phyloP scores from a whole-genome alignment of 1,140 invertebrate species.

The Hyles euphorbiae region DNA sequence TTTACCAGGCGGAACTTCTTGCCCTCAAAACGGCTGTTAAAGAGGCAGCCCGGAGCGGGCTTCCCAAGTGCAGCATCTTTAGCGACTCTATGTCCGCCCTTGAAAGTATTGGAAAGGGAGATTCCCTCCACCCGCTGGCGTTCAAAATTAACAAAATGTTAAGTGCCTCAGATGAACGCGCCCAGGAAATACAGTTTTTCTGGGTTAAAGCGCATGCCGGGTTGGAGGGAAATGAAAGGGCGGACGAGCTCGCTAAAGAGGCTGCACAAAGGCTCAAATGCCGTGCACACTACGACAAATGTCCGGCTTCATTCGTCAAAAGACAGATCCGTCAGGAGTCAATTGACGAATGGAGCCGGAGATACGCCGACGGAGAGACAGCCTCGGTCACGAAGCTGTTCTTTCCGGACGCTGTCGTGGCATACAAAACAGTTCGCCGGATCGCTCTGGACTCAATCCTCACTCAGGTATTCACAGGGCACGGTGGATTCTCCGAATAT shows the following conservation, averaged over 20 bases:
- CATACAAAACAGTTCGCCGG: constrained; percentile 2
- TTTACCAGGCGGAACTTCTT: constrained; percentile 29
- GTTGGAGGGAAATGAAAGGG: neutral
- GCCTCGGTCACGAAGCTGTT: neutral
- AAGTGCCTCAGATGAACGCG: neutral
- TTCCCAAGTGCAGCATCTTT: constrained; percentile 4
- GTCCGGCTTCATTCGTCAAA: neutral
- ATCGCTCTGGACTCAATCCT: neutral
- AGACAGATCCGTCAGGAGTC: neutral
- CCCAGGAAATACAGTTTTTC: neutral
- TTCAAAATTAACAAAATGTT: no score
- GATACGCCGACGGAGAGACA: neutral
- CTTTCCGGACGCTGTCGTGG: neutral
- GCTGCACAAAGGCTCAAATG: neutral
- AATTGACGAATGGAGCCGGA: neutral
- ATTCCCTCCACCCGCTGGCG: no score
- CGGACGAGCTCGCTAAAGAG: neutral
- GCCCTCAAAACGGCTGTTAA: neutral
- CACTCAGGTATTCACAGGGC: neutral
- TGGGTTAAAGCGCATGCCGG: neutral
- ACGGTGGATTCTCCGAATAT: neutral
- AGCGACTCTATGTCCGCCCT: constrained; percentile 27
- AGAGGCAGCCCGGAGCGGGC: neutral
- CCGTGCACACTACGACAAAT: neutral
- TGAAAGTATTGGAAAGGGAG: constrained; percentile 4